These are phyloP conservation scores for Antheraea pernyi DNA, from an alignment of 1,140 invertebrate species.

Conservation along the genomic window DNA sequence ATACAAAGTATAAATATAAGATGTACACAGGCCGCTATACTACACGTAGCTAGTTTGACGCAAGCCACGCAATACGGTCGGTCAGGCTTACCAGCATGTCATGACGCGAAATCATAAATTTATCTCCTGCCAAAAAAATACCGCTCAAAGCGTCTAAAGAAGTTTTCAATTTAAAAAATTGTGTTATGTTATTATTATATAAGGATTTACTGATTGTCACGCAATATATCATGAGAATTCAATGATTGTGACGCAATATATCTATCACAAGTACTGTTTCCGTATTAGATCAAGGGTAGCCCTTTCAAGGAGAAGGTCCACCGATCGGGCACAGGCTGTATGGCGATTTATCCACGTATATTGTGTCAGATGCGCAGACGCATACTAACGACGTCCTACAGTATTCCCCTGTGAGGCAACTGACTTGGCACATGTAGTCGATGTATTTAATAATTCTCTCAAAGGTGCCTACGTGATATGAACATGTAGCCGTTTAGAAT, in stretches of 20 bases:
- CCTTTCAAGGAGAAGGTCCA: constrained; percentile 20
- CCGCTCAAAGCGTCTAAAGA: no score
- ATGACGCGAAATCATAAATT: no score
- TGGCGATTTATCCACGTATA: constrained; percentile 3
- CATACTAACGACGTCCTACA: constrained; percentile 47
- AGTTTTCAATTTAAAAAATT: no score
- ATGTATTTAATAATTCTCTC: neutral
- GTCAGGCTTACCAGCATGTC: no score
- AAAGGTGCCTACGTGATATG: constrained; percentile 6
- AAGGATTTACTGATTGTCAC: no score
- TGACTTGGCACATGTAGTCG: constrained; percentile 27
- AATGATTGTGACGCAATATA: neutral
- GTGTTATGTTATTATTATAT: no score
- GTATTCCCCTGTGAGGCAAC: constrained; percentile 35
- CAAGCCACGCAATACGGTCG: no score
- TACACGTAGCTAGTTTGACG: no score
- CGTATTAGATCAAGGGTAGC: constrained; percentile 28
- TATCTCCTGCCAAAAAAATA: no score
- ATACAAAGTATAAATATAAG: no score
- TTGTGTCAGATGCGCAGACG: constrained; percentile 12
- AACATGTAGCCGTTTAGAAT: neutral
- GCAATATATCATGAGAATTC: neutral
- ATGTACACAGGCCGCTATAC: no score
- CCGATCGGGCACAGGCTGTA: constrained; percentile 1
- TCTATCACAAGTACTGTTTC: neutral